These are phyloP conservation scores for Coendou prehensilis DNA, from an alignment of 2,797 vertebrate genomes.

Conservation along the genomic window DNA sequence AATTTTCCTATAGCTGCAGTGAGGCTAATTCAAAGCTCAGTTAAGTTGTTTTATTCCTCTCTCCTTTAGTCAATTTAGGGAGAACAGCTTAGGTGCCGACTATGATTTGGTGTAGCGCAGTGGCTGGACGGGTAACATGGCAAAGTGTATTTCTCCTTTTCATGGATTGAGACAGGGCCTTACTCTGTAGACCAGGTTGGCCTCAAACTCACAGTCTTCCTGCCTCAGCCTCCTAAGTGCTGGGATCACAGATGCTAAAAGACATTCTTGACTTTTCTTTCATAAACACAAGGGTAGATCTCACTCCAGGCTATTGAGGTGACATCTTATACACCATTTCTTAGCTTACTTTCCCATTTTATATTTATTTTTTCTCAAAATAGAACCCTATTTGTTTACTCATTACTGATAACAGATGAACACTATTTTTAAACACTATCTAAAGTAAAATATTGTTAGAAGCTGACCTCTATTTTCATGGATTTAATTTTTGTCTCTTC, in stretches of 20 bases:
- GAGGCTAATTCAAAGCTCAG: background rate
- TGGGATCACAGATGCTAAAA: background rate
- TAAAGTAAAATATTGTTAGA: slow-evolving; percentile 42
- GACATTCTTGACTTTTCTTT: slow-evolving; percentile 19
- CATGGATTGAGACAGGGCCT: background rate
- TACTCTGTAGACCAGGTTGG: background rate
- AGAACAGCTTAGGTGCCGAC: background rate
- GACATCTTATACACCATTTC: background rate
- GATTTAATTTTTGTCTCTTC: slow-evolving; percentile 43
- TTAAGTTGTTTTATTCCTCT: slow-evolving; percentile 26
- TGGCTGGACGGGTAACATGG: background rate
- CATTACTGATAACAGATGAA: slow-evolving; percentile 5
- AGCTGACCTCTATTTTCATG: slow-evolving; percentile 33
- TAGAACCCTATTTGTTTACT: background rate
- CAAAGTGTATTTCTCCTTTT: slow-evolving; percentile 28
- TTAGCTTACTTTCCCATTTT: slow-evolving; percentile 13
- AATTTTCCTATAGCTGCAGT: background rate
- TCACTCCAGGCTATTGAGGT: background rate
- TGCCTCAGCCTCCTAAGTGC: background rate
- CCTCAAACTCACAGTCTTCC: background rate
- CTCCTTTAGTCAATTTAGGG: background rate
- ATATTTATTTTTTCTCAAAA: slow-evolving; percentile 21
- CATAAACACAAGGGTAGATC: slow-evolving; percentile 23
- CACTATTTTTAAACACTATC: background rate
- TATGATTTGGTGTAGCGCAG: background rate